Percentiles rank a stretch among this genome's conserved stretches.
phyloP scores from a whole-genome alignment of 2,797 vertebrate genomes.

The Sarcoramphus papa region DNA sequence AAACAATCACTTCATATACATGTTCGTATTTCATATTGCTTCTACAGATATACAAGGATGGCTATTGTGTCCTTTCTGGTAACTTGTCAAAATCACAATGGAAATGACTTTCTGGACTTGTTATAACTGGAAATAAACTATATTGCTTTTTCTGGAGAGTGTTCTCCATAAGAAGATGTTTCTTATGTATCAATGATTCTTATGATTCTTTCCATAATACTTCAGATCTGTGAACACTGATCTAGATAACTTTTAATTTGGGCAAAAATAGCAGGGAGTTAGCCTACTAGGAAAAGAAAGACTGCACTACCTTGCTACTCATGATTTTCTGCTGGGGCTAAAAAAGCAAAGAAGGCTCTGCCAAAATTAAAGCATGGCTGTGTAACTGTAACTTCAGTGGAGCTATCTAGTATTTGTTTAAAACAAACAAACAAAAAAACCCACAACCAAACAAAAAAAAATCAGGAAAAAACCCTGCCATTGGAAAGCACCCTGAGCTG shows the following conservation, averaged over 20 bases:
- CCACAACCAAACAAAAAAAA: background rate
- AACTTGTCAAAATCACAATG: background rate
- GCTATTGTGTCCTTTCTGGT: background rate
- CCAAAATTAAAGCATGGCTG: background rate
- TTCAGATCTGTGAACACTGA: background rate
- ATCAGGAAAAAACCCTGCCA: background rate
- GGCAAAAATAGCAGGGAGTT: background rate
- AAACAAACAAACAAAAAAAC: background rate
- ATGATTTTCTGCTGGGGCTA: background rate
- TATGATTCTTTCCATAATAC: background rate
- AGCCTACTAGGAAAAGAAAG: background rate
- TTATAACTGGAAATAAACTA: background rate
- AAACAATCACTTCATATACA: too few relatives aligned
- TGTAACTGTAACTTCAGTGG: background rate
- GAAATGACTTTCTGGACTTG: background rate
- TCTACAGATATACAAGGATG: background rate
- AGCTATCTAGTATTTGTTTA: background rate
- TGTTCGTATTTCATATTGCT: background rate
- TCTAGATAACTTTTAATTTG: background rate
- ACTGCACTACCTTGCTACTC: background rate
- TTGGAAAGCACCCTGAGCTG: background rate
- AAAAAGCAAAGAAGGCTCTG: background rate
- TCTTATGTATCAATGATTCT: background rate
- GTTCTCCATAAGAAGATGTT: background rate
- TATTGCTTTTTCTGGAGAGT: background rate